Evolutionary conservation across 2,113 vertebrate genomes (phyloP).

Genomic region (Cryptotis parvus): DNA sequence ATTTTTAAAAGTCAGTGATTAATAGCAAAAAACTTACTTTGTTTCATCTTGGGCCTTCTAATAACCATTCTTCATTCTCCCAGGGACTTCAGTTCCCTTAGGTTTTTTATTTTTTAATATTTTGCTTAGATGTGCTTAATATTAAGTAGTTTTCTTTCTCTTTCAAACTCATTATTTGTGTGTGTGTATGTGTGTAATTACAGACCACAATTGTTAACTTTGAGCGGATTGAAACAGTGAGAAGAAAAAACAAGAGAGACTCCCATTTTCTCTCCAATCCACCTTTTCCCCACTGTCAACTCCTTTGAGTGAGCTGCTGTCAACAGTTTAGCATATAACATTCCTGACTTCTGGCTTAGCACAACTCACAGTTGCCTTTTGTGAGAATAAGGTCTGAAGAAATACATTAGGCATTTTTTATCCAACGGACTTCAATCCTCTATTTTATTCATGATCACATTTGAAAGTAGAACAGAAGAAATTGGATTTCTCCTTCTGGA

Average conservation of each 20-base stretch:
- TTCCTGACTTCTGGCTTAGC: background rate
- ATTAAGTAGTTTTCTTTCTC: background rate
- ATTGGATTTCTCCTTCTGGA: background rate
- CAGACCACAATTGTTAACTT: background rate
- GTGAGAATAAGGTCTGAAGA: background rate
- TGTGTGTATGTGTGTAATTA: slow-evolving; percentile 5
- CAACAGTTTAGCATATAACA: background rate
- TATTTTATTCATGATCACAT: slow-evolving; percentile 2
- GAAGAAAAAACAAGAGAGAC: background rate
- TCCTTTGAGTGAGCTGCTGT: background rate
- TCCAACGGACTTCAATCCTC: background rate
- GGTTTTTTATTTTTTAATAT: background rate
- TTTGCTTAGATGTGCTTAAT: slow-evolving; percentile 2
- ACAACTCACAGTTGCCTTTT: background rate
- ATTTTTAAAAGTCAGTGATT: background rate
- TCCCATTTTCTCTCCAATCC: accelerated
- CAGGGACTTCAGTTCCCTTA: background rate
- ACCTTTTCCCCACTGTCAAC: background rate
- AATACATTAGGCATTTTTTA: background rate
- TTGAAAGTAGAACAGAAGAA: background rate
- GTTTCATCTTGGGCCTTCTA: background rate
- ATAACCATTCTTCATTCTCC: background rate
- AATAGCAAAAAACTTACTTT: background rate
- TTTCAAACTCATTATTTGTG: slow-evolving; percentile 24
- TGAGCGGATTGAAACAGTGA: background rate